phyloP scores from a whole-genome alignment of 2,797 vertebrate genomes.

The Diplodus sargus region DNA sequence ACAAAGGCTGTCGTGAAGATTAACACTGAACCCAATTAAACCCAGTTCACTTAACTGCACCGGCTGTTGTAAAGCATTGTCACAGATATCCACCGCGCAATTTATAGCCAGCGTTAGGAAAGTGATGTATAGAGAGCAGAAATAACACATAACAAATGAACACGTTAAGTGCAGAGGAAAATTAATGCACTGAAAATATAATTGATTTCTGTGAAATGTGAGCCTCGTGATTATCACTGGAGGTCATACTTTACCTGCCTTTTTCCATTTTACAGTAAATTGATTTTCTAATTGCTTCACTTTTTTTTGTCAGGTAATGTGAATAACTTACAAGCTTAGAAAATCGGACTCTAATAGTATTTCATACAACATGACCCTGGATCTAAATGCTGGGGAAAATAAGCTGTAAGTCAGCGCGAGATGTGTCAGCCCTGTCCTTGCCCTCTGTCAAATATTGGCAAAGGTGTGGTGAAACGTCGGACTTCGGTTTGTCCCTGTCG shows the following conservation, averaged over 20 bases:
- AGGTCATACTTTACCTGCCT: conserved; percentile 28
- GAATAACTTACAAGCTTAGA: conserved; percentile 15
- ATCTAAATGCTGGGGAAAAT: conserved; percentile 26
- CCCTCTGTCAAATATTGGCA: conserved; percentile 44
- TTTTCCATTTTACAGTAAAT: conserved; percentile 22
- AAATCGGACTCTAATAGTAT: conserved; percentile 17
- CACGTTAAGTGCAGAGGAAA: not conserved
- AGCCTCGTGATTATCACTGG: conserved; percentile 23
- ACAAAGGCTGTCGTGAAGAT: conserved; percentile 24
- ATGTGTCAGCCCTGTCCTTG: conserved; percentile 11
- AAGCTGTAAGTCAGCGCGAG: not conserved
- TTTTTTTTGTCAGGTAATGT: conserved; percentile 28
- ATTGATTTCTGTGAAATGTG: conserved; percentile 33
- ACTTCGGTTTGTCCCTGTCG: conserved; percentile 45
- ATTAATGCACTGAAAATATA: conserved; percentile 12
- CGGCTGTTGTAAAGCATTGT: conserved; percentile 18
- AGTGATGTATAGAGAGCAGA: not conserved
- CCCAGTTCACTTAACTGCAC: conserved; percentile 30
- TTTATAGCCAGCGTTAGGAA: conserved; percentile 10
- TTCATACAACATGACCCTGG: conserved; percentile 9
- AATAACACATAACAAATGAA: conserved; percentile 2
- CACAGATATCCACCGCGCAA: not conserved
- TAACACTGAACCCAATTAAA: conserved; percentile 34
- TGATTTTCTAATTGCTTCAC: conserved; percentile 25
- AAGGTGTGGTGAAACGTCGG: conserved; percentile 44